Evolutionary conservation across 2,888 invertebrate genomes (phyloP).

Genomic region (Cordilura impudica): DNA sequence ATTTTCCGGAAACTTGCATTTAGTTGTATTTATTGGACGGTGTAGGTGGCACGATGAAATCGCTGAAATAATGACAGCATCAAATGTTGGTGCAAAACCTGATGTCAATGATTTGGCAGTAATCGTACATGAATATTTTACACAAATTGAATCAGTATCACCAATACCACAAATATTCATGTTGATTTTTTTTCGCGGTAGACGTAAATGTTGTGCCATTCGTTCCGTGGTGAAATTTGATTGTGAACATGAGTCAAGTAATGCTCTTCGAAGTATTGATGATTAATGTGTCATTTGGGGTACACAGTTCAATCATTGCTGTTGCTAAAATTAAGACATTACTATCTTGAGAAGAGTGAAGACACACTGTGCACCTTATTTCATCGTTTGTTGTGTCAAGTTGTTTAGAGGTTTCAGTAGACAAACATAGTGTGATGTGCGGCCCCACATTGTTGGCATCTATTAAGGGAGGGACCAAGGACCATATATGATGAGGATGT

Average conservation of each 20-base stretch:
- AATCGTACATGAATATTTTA: slow-evolving; percentile 1
- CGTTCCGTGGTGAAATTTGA: slow-evolving; percentile 38
- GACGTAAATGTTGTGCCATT: slow-evolving; percentile 16
- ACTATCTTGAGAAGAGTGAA: background rate
- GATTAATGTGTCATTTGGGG: background rate
- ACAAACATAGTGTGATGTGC: slow-evolving; percentile 9
- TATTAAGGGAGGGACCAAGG: background rate
- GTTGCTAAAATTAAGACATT: slow-evolving; percentile 25
- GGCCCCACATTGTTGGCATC: slow-evolving; percentile 12
- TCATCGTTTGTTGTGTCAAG: background rate
- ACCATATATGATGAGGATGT: too few relatives aligned
- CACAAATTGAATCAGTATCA: background rate
- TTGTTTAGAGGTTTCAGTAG: background rate
- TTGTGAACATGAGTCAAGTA: slow-evolving; percentile 38
- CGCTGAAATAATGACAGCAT: slow-evolving; percentile 11
- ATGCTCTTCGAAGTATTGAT: slow-evolving; percentile 11
- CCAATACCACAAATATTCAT: slow-evolving; percentile 24
- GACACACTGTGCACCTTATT: background rate
- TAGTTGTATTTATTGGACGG: background rate
- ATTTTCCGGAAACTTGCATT: slow-evolving; percentile 21
- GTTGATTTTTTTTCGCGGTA: slow-evolving; percentile 23
- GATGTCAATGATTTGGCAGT: background rate
- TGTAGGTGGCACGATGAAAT: slow-evolving; percentile 21
- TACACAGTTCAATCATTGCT: slow-evolving; percentile 15
- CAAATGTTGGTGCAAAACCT: background rate